Conservation (phyloP, 2,797 vertebrate species). For the Poliocrania exsul region DNA sequence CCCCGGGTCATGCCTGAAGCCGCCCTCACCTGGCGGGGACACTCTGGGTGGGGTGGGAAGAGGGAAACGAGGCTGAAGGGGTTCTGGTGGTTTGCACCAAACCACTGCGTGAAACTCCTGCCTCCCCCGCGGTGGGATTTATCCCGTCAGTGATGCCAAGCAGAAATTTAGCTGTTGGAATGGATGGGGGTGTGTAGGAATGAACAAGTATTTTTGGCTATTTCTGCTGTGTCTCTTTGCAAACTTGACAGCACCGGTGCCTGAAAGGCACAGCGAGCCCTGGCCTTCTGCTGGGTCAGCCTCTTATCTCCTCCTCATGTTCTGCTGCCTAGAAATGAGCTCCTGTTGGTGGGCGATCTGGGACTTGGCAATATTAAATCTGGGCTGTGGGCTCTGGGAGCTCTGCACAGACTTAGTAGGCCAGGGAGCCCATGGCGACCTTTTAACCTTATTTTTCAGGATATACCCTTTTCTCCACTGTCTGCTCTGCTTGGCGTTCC, state of each 20-base stretch:
- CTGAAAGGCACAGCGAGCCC: background rate
- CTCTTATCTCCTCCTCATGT: rapidly evolving
- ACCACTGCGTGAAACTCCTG: background rate
- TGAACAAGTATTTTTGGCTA: background rate
- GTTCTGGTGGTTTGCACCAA: background rate
- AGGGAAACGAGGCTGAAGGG: background rate
- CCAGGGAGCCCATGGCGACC: background rate
- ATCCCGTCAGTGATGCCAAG: background rate
- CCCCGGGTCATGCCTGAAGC: background rate
- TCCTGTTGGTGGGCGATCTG: background rate
- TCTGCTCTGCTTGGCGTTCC: background rate
- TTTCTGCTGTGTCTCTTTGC: background rate
- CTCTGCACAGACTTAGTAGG: background rate
- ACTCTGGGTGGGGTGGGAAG: background rate
- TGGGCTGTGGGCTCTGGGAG: background rate
- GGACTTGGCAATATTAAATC: background rate
- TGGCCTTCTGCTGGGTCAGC: background rate
- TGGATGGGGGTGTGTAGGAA: background rate
- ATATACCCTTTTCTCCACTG: background rate
- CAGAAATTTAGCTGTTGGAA: background rate
- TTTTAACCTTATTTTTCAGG: slow-evolving; percentile 25
- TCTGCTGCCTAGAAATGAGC: background rate
- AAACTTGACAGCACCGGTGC: background rate
- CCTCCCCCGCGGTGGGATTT: background rate
- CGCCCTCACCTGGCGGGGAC: background rate